Percentiles rank a stretch among this genome's conserved stretches.
Evolutionary conservation across 1,140 invertebrate genomes (phyloP).

Genomic region (Monochamus saltuarius): DNA sequence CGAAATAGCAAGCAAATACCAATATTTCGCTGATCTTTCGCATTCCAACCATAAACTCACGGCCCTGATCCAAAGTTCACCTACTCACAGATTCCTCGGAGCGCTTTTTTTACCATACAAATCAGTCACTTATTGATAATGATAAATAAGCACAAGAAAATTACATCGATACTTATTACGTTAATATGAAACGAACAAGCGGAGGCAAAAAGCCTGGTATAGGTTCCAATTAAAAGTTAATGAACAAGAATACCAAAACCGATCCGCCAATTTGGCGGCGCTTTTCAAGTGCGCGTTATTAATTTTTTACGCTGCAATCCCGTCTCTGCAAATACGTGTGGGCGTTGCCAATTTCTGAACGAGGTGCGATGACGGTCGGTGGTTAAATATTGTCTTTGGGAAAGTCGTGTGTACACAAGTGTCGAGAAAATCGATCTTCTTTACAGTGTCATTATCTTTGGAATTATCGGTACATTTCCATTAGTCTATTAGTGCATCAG

Average conservation of each 20-base stretch:
- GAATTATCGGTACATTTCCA: too few species aligned
- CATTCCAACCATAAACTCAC: too few species aligned
- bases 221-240: slow-evolving; percentile 3
- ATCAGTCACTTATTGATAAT: neutral
- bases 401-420: neutral
- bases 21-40: too few species aligned
- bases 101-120: neutral
- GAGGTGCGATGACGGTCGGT: neutral
- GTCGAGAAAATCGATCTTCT: neutral
- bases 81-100: neutral
- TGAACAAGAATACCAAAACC: slow-evolving; percentile 1
- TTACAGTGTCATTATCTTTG: too few species aligned
- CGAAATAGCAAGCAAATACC: too few species aligned
- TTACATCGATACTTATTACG: neutral
- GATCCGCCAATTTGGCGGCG: neutral
- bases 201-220: neutral
- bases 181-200: neutral
- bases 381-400: neutral
- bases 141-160: neutral
- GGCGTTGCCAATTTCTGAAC: neutral
- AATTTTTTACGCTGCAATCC: neutral
- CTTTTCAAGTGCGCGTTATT: neutral
- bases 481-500: too few species aligned
- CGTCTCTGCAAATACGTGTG: neutral
- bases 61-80: too few species aligned